Percentiles rank a stretch among this genome's conserved stretches.
phyloP scores from a whole-genome alignment of 2,888 invertebrate species.

The Empis livida region DNA sequence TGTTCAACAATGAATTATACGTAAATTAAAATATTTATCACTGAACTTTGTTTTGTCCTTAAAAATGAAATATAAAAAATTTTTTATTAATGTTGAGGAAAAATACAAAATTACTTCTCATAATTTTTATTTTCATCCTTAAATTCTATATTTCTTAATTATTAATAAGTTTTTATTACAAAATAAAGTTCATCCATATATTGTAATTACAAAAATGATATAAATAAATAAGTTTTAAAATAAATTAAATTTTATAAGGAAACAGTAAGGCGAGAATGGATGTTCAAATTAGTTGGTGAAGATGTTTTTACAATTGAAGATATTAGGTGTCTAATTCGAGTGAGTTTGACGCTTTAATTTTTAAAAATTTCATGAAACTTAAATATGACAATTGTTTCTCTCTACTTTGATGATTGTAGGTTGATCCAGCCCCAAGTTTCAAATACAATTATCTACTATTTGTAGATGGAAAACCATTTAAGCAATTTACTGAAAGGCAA shows the following conservation, averaged over 20 bases:
- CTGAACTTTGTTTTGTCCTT: no score
- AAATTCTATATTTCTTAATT: no score
- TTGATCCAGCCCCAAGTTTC: conserved; percentile 55
- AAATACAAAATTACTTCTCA: no score
- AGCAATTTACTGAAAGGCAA: conserved; percentile 70
- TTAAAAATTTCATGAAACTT: neutral
- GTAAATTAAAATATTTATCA: no score
- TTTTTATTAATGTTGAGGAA: no score
- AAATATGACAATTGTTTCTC: neutral
- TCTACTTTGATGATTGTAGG: conserved; percentile 25
- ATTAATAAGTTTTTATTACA: no score
- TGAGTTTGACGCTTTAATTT: conserved; percentile 5
- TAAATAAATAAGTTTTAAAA: no score
- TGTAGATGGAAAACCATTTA: conserved; percentile 68
- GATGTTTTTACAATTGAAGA: conserved; percentile 61
- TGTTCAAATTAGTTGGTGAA: conserved; percentile 83
- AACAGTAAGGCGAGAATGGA: conserved; percentile 66
- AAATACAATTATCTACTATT: conserved; percentile 68
- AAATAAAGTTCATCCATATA: no score
- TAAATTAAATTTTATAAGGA: conserved; percentile 42
- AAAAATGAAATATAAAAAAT: no score
- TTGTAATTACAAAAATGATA: no score
- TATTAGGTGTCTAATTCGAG: conserved; percentile 32
- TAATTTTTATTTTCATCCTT: no score
- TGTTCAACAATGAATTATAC: no score